A percentile compares a stretch with the other conserved stretches of the same genome.
Evolutionary conservation across 2,797 vertebrate species (phyloP).

Genomic region (Gymnoscopelus braueri): DNA sequence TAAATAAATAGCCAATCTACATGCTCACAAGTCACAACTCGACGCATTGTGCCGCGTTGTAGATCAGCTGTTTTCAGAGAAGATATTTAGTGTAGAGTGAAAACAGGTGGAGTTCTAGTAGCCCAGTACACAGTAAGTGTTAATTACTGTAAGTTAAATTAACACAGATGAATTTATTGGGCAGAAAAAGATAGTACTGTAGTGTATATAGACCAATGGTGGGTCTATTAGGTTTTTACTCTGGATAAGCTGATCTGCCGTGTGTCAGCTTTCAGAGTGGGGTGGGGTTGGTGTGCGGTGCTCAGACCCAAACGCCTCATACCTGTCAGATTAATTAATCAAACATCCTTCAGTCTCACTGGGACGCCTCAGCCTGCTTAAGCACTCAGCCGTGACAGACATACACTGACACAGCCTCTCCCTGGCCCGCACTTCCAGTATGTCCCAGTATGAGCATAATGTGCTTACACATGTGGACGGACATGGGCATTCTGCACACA

Average conservation of each 20-base stretch:
- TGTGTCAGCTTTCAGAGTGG: slow-evolving; percentile 27
- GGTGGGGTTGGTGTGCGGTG: slow-evolving; percentile 32
- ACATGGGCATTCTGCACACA: neutral
- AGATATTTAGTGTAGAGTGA: no score
- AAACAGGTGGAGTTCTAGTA: no score
- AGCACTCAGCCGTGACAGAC: slow-evolving; percentile 59
- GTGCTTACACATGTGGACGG: slow-evolving; percentile 15
- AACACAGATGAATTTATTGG: neutral
- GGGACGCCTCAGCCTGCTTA: slow-evolving; percentile 43
- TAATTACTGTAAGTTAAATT: neutral
- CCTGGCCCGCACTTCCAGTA: slow-evolving; percentile 5
- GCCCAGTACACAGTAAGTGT: no score
- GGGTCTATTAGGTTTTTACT: no score
- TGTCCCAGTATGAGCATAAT: no score
- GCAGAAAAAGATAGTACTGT: no score
- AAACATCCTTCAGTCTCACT: slow-evolving; percentile 42
- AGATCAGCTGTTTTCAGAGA: no score
- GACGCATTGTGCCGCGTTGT: no score
- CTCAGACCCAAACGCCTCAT: slow-evolving; percentile 35
- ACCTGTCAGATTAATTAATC: slow-evolving; percentile 72
- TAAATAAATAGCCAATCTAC: no score
- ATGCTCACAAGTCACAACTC: no score
- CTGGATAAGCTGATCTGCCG: no score
- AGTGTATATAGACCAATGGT: no score
- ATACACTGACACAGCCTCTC: slow-evolving; percentile 28